phyloP scores from a whole-genome alignment of 2,797 vertebrate species.

The Coreius guichenoti region DNA sequence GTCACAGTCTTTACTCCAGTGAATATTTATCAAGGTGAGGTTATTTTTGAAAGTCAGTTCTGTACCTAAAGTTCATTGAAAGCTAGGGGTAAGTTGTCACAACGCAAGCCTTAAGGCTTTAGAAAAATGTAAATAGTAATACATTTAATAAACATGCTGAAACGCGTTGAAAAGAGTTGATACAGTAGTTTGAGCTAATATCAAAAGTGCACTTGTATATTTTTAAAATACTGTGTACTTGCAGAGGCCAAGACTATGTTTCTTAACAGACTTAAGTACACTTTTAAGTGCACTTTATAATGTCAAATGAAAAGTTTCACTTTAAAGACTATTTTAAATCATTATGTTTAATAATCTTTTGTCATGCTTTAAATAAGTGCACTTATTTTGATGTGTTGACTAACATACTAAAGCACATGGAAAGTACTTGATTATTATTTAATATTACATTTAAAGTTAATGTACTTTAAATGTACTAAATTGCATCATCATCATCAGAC shows the following conservation, averaged over 20 bases:
- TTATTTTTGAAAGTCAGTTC: not conserved
- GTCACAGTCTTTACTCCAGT: not conserved
- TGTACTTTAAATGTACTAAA: not conserved
- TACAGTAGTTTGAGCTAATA: not conserved
- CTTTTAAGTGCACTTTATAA: too few species aligned
- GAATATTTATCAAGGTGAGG: not conserved
- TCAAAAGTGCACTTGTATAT: not conserved
- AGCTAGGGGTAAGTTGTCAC: not conserved
- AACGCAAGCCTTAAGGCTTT: not conserved
- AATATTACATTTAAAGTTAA: not conserved
- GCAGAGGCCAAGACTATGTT: too few species aligned
- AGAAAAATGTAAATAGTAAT: not conserved
- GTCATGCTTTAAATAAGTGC: not conserved
- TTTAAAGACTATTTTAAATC: too few species aligned
- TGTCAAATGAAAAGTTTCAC: too few species aligned
- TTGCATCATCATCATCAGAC: not conserved
- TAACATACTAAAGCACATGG: not conserved
- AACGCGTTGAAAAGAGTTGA: not conserved
- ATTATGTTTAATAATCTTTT: not conserved
- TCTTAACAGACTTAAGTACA: too few species aligned
- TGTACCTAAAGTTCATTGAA: not conserved
- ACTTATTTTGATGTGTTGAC: not conserved
- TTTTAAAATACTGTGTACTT: not conserved
- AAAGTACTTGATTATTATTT: not conserved
- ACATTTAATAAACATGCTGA: not conserved